These are phyloP conservation scores for Archocentrus centrarchus DNA, from an alignment of 2,113 vertebrate species.

Conservation along the genomic window DNA sequence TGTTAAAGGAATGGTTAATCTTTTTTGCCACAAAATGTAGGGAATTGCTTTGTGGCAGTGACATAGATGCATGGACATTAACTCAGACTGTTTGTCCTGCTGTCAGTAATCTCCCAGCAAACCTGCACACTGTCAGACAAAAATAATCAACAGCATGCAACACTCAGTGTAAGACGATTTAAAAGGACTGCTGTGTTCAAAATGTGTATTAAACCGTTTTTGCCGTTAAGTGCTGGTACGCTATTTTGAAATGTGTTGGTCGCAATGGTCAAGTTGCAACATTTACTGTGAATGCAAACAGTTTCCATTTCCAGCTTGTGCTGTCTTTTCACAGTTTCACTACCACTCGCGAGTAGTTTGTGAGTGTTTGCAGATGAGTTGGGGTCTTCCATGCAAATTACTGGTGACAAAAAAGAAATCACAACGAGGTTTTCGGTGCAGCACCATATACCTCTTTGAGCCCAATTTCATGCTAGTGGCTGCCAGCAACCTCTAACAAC, in stretches of 20 bases:
- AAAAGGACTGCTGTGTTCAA: not conserved
- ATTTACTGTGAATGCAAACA: not conserved
- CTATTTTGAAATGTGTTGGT: not conserved
- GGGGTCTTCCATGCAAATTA: too few relatives aligned
- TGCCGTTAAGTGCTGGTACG: not conserved
- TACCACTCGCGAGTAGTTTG: too few relatives aligned
- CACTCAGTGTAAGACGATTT: not conserved
- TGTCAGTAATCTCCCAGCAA: constrained; percentile 3
- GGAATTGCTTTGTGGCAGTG: not conserved
- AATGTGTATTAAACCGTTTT: not conserved
- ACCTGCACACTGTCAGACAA: not conserved
- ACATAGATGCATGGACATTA: constrained; percentile 3
- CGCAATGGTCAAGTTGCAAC: not conserved
- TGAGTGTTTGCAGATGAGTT: too few relatives aligned
- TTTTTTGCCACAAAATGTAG: not conserved
- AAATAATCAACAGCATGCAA: not conserved
- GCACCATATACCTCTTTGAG: too few relatives aligned
- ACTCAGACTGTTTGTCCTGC: not conserved
- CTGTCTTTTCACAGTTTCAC: not conserved
- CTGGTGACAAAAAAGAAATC: too few relatives aligned
- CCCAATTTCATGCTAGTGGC: too few relatives aligned
- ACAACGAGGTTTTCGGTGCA: too few relatives aligned
- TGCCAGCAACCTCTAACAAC: too few relatives aligned
- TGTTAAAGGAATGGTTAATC: not conserved
- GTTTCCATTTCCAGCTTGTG: not conserved